These are phyloP conservation scores for Aplysina aerophoba DNA, from an alignment of 37 sponge, comb jelly and placozoan genomes.

Conservation along the genomic window DNA sequence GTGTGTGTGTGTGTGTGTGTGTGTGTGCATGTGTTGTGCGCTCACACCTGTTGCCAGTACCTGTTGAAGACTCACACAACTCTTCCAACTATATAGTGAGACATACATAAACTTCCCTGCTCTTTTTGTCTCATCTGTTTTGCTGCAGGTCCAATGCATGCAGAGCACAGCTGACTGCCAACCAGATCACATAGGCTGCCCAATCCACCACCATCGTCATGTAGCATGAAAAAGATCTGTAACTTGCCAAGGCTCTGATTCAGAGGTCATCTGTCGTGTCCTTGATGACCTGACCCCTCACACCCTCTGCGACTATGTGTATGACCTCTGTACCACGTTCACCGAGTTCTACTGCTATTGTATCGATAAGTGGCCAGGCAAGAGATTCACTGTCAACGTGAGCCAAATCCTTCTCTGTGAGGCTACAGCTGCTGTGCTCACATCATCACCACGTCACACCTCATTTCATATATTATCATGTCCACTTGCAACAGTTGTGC, in stretches of 20 bases:
- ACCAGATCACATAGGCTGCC: slow-evolving; percentile 69
- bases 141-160: slow-evolving; percentile 82
- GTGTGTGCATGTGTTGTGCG: slow-evolving; percentile 83
- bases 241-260: slow-evolving; percentile 85
- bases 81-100: too few relatives aligned
- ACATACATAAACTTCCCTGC: too few relatives aligned
- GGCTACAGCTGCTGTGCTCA: too few relatives aligned
- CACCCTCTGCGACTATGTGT: slow-evolving; percentile 89
- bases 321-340: slow-evolving; percentile 89
- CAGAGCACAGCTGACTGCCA: slow-evolving; percentile 67
- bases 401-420: too few relatives aligned
- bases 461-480: too few relatives aligned
- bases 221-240: slow-evolving; percentile 85
- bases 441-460: too few relatives aligned
- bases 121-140: neutral
- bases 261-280: slow-evolving; percentile 74
- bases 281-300: slow-evolving; percentile 81
- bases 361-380: slow-evolving; percentile 83
- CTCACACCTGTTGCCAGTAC: too few relatives aligned
- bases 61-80: too few relatives aligned
- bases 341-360: slow-evolving; percentile 98
- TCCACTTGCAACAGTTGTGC: too few relatives aligned
- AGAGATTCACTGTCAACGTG: too few relatives aligned
- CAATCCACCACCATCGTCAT: slow-evolving; percentile 55
- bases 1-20: too few relatives aligned